Conservation (phyloP, 2,888 invertebrate species). For the Molanna angustata region DNA sequence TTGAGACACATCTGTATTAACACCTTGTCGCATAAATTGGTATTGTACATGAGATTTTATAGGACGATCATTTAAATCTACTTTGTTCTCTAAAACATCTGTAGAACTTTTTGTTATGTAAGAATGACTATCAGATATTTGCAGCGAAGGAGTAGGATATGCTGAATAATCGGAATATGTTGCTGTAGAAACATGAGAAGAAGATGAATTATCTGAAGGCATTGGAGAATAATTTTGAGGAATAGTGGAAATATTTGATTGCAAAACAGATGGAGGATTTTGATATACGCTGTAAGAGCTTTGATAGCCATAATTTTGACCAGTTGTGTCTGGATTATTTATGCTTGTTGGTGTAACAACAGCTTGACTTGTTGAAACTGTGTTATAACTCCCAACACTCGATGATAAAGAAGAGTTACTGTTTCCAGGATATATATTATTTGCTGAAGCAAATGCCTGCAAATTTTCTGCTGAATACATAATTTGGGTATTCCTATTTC, state of each 20-base stretch:
- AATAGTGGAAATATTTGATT: not conserved
- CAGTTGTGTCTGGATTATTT: not conserved
- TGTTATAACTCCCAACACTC: not conserved
- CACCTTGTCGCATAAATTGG: conserved; percentile 10
- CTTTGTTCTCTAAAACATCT: conserved; percentile 4
- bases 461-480: not conserved
- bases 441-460: not conserved
- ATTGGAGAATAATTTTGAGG: conserved; percentile 7
- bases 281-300: not conserved
- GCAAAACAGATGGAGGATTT: not conserved
- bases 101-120: too few species aligned
- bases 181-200: conserved; percentile 3
- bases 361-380: not conserved
- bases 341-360: not conserved
- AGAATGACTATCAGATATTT: too few species aligned
- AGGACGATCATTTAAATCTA: conserved; percentile 11
- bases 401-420: not conserved
- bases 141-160: conserved; percentile 5
- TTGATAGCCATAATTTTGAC: not conserved
- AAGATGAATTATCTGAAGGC: conserved; percentile 7
- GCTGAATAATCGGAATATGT: conserved; percentile 7
- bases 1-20: not conserved
- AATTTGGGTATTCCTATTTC: not conserved
- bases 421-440: not conserved
- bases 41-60: conserved; percentile 29